A percentile compares a stretch with the other conserved stretches of the same genome.
Evolutionary conservation across 2,888 invertebrate species (phyloP).

Genomic region (Aricia artaxerxes): DNA sequence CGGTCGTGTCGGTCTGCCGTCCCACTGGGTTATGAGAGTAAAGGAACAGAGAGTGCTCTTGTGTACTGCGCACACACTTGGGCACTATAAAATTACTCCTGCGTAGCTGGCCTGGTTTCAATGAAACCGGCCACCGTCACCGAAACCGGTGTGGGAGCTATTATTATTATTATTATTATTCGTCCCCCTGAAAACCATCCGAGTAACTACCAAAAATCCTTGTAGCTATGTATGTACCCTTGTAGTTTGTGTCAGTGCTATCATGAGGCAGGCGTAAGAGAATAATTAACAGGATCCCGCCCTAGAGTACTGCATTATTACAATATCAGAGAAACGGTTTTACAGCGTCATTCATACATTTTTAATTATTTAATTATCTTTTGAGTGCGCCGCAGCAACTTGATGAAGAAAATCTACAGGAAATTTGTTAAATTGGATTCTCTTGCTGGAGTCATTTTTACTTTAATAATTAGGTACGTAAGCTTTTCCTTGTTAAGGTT

Average conservation of each 20-base stretch:
- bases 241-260: conserved; percentile 62
- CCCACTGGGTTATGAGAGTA: too few relatives aligned
- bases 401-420: conserved; percentile 64
- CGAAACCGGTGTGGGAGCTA: too few relatives aligned
- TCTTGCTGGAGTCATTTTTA: conserved; percentile 54
- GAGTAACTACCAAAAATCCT: too few relatives aligned
- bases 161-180: too few relatives aligned
- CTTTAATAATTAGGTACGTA: conserved; percentile 39
- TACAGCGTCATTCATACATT: conserved; percentile 77
- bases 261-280: conserved; percentile 67
- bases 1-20: too few relatives aligned
- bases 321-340: conserved; percentile 75
- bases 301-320: conserved; percentile 78
- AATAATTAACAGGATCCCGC: conserved; percentile 76
- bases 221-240: conserved; percentile 55
- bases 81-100: too few relatives aligned
- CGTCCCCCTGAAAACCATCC: too few relatives aligned
- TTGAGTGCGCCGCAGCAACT: conserved; percentile 62
- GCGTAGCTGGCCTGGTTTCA: too few relatives aligned
- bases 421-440: conserved; percentile 71
- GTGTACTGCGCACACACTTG: too few relatives aligned
- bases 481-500: conserved; percentile 37
- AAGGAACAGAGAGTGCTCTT: too few relatives aligned
- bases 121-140: too few relatives aligned
- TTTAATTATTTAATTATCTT: conserved; percentile 79